Evolutionary conservation across 2,888 invertebrate species (phyloP), one percentile per base, ranked within the genome.

Genomic region (Nebria brevicollis): DNA sequence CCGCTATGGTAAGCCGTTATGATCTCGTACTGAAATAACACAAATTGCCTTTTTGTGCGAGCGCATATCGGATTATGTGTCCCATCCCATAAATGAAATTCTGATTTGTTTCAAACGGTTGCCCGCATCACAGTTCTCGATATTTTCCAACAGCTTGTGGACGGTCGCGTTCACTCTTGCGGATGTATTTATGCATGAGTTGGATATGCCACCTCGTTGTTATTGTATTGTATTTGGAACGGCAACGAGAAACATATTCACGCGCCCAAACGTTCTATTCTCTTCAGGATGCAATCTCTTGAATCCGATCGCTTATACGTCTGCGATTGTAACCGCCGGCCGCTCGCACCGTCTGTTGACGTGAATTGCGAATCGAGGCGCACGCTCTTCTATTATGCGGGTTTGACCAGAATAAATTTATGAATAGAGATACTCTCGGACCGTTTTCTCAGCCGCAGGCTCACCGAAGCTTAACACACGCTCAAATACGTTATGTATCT

Each of bases 171-270:
- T 54, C 54, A 54, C 54, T 54, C 54, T 8, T 54, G 11, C 54
- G 54, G 26, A 68, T 68, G 68, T 68, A 68, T 68, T 68, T 68
- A 68, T 68, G 68, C 68, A 68, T 68, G 68, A 68, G 68, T 13
- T 68, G 68, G 20, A 68, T 26, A 68, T 54, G 54, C 54, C 54
- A 54, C 54, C 54, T 11, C 54, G 54, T 20, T 68, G 68, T 68
- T 68, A 68, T 68, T 68, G 68, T 68, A 26, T 68, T 10, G 54
- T 54, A 54, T 54, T 54, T 54, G 54, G 54, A 54, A 34, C 13
- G 54, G 54, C 54, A 54, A 13, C 54, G 54, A 34, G 34, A 54
- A 54, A 54, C 54, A 54, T 54, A 54, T 54, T 54, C 54, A 54
- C 54, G 54, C 54, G 54, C 54, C 54, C 54, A 13, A 54, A 54